Evolutionary conservation across 2,888 invertebrate genomes (phyloP), one percentile per base, ranked within the genome.

Genomic region (Oscheius sp.): DNA sequence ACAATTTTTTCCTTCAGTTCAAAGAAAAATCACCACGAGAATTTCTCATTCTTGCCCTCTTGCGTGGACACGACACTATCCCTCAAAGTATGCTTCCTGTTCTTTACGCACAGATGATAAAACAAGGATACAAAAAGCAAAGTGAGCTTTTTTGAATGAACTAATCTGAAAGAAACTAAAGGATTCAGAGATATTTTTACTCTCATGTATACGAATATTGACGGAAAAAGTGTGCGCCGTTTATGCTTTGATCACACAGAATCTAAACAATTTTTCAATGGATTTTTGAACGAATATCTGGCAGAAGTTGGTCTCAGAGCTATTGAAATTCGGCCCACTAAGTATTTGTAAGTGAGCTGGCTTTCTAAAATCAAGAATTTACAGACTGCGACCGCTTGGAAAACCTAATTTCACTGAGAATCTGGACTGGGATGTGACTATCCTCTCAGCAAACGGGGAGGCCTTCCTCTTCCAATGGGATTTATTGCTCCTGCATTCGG

Each of bases 401-500:
- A 34, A 33, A n/a, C 34, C n/a, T 12, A 33, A 17, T 34, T 55
- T 20, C 34, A 17, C 34, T 5, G 23, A 34, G n/a, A 12, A 33
- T 34, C 8, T 61, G 2, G 31, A 8, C 3, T 25, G 27, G 8
- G 42, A 42, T n/a, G 61, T 61, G n/a, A 29, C 42, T 10, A 25
- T 61, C 29, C n/a, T 25, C 10, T 8, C 61, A 3, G n/a, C 27
- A 3, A 45, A 61, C 20, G 45, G 61, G 17, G 42, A 6, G 1
- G 2, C 12, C 17, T 17, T 45, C 25, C 61, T 45, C 8, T 61
- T 29, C n/a, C 12, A 25, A 15, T 45, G 61, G 61, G 45, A 61
- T 3, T 12, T 27, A 27, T 37, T 64, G 29, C 10, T 17, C 50
- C 29, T 64, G 15, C 64, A 64, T 15, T 64, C 64, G 33, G 37